Percentiles rank a stretch among this genome's conserved stretches.
Conservation (phyloP, 1,140 invertebrate species). For the Lethrus apterus region DNA sequence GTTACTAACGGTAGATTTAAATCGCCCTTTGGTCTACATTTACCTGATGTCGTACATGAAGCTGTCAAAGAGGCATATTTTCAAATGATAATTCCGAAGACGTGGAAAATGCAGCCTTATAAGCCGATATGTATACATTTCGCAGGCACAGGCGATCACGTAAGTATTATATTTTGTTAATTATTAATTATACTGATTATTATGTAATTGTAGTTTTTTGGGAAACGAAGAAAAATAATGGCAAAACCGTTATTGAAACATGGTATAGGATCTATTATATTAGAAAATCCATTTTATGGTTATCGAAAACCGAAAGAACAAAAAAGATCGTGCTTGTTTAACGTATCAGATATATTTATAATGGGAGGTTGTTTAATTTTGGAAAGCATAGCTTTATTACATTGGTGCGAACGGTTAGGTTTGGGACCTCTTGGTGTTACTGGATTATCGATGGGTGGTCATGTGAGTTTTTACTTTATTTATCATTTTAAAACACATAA, state of each 20-base stretch:
- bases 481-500: background rate
- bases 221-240: conserved; percentile 81
- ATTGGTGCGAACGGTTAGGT: conserved; percentile 85
- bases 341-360: conserved; percentile 97
- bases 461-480: conserved; percentile 59
- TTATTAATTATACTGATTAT: conserved; percentile 10
- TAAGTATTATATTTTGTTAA: conserved; percentile 45
- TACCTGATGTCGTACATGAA: conserved; percentile 81
- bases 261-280: conserved; percentile 86
- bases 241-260: conserved; percentile 87
- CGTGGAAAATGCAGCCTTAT: conserved; percentile 61
- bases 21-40: conserved; percentile 74
- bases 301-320: conserved; percentile 85
- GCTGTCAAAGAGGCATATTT: conserved; percentile 76
- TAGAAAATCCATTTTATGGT: conserved; percentile 98
- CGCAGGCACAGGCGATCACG: conserved; percentile 97
- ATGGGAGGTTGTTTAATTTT: conserved; percentile 97
- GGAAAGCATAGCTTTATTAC: conserved; percentile 84
- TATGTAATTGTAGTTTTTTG: conserved; percentile 69
- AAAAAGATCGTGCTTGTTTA: conserved; percentile 82
- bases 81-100: conserved; percentile 75
- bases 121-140: conserved; percentile 90
- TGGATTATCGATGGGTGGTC: conserved; percentile 99
- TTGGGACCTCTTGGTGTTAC: conserved; percentile 88
- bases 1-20: conserved; percentile 82